Conservation (phyloP, 2,888 invertebrate genomes). For the Stramonita haemastoma region DNA sequence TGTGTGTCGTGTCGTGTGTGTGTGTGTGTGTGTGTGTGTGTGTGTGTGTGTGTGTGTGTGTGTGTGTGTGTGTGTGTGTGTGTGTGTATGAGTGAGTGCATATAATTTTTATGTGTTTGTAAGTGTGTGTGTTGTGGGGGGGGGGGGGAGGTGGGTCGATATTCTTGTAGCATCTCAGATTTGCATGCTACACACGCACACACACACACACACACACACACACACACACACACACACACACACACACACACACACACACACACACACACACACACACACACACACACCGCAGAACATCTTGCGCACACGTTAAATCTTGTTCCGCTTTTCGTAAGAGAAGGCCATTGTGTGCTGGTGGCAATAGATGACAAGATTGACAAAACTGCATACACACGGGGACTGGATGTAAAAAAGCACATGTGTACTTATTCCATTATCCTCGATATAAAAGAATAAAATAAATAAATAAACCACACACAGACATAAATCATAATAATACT, state of each 20-base stretch:
- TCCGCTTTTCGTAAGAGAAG: too few relatives aligned
- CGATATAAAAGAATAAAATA: background rate
- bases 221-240: background rate
- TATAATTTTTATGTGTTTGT: too few relatives aligned
- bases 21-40: background rate
- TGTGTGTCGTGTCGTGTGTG: background rate
- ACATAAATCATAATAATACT: background rate
- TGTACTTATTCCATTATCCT: too few relatives aligned
- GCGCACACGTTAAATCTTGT: too few relatives aligned
- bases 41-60: slow-evolving; percentile 12
- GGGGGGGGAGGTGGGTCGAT: background rate
- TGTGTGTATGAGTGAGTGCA: background rate
- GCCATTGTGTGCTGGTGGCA: too few relatives aligned
- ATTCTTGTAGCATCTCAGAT: background rate
- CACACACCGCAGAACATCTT: too few relatives aligned
- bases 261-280: background rate
- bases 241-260: background rate
- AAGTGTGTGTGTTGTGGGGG: too few relatives aligned
- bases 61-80: slow-evolving; percentile 3
- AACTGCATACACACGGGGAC: too few relatives aligned
- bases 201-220: background rate
- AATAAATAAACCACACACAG: background rate
- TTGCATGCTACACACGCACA: background rate
- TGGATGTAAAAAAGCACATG: too few relatives aligned
- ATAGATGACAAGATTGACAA: too few relatives aligned